Percentiles rank a stretch among this genome's conserved stretches.
phyloP scores from a whole-genome alignment of 2,797 vertebrate genomes.

The Menidia menidia region DNA sequence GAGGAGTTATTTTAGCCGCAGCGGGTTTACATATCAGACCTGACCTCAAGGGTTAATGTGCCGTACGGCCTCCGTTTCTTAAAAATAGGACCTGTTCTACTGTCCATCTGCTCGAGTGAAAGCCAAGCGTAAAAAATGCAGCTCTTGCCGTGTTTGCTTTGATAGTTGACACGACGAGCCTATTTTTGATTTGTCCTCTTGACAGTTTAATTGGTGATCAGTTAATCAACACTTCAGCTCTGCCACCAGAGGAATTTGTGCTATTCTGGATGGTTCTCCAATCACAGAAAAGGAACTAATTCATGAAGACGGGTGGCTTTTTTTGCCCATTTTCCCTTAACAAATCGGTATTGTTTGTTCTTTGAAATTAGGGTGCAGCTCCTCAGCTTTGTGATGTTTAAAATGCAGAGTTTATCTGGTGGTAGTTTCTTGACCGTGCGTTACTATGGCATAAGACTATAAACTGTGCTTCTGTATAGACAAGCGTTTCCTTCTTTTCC shows the following conservation, averaged over 20 bases:
- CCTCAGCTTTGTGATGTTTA: background rate
- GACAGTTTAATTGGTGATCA: background rate
- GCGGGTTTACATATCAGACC: conserved; percentile 55
- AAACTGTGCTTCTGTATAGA: background rate
- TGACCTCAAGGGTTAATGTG: conserved; percentile 61
- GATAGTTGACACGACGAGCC: background rate
- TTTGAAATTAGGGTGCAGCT: too few relatives aligned
- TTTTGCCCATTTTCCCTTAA: too few relatives aligned
- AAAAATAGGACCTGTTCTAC: conserved; percentile 55
- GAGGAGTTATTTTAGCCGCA: conserved; percentile 47
- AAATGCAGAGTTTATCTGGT: background rate
- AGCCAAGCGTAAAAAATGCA: background rate
- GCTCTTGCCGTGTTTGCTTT: background rate
- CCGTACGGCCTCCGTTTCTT: conserved; percentile 38
- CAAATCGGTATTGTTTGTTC: background rate
- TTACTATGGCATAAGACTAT: background rate
- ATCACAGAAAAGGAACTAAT: background rate
- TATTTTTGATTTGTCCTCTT: background rate
- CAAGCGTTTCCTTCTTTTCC: background rate
- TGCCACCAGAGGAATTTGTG: background rate
- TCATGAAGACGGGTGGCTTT: background rate
- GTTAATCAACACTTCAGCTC: background rate
- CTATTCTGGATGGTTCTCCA: background rate
- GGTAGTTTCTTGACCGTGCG: background rate
- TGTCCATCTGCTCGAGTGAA: conserved; percentile 17